Evolutionary conservation across 1,140 invertebrate genomes (phyloP).

Genomic region (Tyrophagus putrescentiae): DNA sequence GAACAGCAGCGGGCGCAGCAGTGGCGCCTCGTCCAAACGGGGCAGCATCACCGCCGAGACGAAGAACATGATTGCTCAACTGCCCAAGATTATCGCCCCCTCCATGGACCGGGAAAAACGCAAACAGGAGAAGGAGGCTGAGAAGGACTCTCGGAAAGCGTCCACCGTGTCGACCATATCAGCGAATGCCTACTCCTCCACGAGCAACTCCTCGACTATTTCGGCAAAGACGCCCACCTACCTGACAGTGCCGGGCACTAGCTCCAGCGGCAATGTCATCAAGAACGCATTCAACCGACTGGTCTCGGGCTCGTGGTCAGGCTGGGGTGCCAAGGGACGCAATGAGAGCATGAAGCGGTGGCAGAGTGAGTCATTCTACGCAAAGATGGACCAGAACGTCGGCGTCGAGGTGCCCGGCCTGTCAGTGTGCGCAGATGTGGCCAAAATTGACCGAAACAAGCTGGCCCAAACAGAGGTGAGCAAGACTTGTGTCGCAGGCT

Average conservation of each 20-base stretch:
- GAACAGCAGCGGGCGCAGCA: background rate
- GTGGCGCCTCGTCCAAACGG: conserved; percentile 14
- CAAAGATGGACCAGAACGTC: conserved; percentile 20
- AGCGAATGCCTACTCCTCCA: conserved; percentile 5
- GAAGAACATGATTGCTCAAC: conserved; percentile 21
- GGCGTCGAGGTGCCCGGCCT: conserved; percentile 51
- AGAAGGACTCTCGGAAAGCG: conserved; percentile 18
- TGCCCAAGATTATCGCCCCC: conserved; percentile 23
- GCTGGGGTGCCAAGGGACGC: conserved; percentile 48
- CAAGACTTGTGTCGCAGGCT: background rate
- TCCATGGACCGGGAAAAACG: conserved; percentile 18
- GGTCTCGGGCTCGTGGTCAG: conserved; percentile 22
- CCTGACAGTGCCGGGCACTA: conserved; percentile 20
- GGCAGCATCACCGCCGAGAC: conserved; percentile 23
- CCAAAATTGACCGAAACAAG: conserved; percentile 79
- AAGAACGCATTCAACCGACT: conserved; percentile 20
- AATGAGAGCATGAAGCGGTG: conserved; percentile 26
- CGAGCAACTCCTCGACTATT: background rate
- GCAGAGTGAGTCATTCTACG: conserved; percentile 24
- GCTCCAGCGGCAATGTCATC: conserved; percentile 14
- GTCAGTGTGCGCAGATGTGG: conserved; percentile 77
- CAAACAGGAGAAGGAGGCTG: background rate
- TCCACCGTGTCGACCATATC: conserved; percentile 16
- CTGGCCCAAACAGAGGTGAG: conserved; percentile 73
- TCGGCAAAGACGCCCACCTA: conserved; percentile 23